Percentiles rank a stretch among this genome's conserved stretches.
Conservation (phyloP, 2,888 invertebrate species). For the Chalcis sispes region DNA sequence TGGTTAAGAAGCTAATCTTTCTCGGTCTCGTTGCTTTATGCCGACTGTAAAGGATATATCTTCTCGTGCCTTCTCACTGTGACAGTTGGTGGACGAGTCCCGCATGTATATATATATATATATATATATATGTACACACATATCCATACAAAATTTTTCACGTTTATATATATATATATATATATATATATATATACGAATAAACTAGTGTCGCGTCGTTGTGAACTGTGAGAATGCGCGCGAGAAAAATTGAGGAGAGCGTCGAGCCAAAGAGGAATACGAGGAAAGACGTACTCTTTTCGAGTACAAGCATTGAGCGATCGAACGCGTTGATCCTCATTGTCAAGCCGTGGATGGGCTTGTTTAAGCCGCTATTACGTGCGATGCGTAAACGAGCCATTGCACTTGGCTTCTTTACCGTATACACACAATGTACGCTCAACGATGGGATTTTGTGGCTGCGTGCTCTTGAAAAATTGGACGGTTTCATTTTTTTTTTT, state of each 20-base stretch:
- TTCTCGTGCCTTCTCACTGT: background rate
- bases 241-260: background rate
- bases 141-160: slow-evolving; percentile 19
- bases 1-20: slow-evolving; percentile 70
- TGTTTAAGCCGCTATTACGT: no score
- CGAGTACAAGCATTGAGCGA: slow-evolving; percentile 62
- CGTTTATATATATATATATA: slow-evolving; percentile 13
- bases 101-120: background rate
- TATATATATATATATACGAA: no score
- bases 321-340: slow-evolving; percentile 67
- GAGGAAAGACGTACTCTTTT: slow-evolving; percentile 30
- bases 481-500: slow-evolving; percentile 1
- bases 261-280: background rate
- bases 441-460: background rate
- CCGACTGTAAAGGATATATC: slow-evolving; percentile 36
- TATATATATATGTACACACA: no score
- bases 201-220: no score
- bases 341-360: slow-evolving; percentile 62
- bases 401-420: slow-evolving; percentile 27
- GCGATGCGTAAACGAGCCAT: no score
- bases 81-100: slow-evolving; percentile 5
- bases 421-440: no score
- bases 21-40: slow-evolving; percentile 38
- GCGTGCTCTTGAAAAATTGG: slow-evolving; percentile 22
- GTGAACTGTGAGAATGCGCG: background rate